Percentiles rank a stretch among this genome's conserved stretches.
Conservation (phyloP, 2,797 vertebrate genomes). For the Eutrigla gurnardus region DNA sequence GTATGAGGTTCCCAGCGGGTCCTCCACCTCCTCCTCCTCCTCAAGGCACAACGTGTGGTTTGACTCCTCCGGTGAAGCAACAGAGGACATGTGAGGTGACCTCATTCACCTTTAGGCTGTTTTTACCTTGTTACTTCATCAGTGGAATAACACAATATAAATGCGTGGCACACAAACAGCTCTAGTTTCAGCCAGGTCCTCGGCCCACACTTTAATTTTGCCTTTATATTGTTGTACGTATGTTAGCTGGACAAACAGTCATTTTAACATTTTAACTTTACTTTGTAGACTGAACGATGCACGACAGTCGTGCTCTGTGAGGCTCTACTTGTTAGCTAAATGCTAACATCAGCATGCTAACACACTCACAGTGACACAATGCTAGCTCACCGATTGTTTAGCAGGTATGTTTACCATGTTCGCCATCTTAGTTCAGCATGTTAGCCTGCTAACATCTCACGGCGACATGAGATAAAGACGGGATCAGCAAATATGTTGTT, state of each 20-base stretch:
- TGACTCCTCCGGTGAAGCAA: conserved; percentile 15
- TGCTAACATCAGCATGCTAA: not conserved
- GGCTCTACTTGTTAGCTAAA: not conserved
- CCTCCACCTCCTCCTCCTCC: conserved; percentile 29
- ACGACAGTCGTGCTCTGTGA: not conserved
- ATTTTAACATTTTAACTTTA: not conserved
- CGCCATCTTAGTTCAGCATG: not conserved
- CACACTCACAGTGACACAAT: not conserved
- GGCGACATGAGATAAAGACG: no score
- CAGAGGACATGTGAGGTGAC: conserved; percentile 35
- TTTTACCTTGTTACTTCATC: conserved; percentile 22
- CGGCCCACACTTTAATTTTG: not conserved
- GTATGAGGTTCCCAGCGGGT: conserved; percentile 39
- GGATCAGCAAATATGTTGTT: no score
- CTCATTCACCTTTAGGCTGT: conserved; percentile 37
- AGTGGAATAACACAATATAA: conserved; percentile 16
- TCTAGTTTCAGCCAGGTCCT: not conserved
- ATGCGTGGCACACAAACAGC: not conserved
- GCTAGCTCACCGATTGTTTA: not conserved
- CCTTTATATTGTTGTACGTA: not conserved
- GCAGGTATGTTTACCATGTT: not conserved
- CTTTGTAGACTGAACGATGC: not conserved
- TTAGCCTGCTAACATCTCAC: not conserved
- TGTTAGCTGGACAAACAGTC: not conserved
- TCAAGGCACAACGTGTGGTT: conserved; percentile 3